Conservation (phyloP, 2,113 vertebrate species). For the Notarius lentiginosus region DNA sequence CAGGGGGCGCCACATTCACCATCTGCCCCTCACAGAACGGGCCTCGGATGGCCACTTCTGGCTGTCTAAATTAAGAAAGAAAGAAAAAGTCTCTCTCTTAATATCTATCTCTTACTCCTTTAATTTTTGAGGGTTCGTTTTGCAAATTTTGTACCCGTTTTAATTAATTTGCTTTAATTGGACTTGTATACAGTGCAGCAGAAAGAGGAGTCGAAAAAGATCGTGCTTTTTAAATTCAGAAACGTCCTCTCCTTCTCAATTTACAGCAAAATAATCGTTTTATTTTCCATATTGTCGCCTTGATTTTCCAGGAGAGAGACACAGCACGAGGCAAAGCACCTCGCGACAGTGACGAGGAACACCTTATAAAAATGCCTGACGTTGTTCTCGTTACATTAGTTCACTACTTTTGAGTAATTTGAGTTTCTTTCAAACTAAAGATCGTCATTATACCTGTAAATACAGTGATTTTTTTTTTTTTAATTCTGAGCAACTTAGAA, state of each 20-base stretch:
- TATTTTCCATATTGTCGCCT: background rate
- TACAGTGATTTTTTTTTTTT: constrained; percentile 48
- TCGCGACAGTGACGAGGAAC: background rate
- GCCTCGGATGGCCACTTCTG: constrained; percentile 65
- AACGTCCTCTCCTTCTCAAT: background rate
- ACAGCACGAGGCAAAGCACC: background rate
- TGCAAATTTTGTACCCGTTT: constrained; percentile 51
- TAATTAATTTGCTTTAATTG: constrained; percentile 39
- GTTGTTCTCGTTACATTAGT: background rate
- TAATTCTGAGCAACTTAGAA: constrained; percentile 45
- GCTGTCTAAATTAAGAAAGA: constrained; percentile 55
- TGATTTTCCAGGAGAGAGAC: background rate
- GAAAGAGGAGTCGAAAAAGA: background rate
- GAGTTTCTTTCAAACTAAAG: background rate
- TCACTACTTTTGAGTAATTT: background rate
- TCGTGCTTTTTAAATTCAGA: background rate
- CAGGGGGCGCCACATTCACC: constrained; percentile 54
- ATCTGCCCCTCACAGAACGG: constrained; percentile 58
- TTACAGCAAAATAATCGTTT: background rate
- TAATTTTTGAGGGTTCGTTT: constrained; percentile 40
- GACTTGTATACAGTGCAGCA: background rate
- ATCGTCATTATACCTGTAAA: constrained; percentile 57
- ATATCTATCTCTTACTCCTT: constrained; percentile 26
- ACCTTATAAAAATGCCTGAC: background rate
- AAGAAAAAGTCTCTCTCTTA: constrained; percentile 38